Evolutionary conservation across 92 coral and sea anemone genomes (phyloP), one percentile per base, ranked within the genome.

Genomic region (Bergia puertoricense): DNA sequence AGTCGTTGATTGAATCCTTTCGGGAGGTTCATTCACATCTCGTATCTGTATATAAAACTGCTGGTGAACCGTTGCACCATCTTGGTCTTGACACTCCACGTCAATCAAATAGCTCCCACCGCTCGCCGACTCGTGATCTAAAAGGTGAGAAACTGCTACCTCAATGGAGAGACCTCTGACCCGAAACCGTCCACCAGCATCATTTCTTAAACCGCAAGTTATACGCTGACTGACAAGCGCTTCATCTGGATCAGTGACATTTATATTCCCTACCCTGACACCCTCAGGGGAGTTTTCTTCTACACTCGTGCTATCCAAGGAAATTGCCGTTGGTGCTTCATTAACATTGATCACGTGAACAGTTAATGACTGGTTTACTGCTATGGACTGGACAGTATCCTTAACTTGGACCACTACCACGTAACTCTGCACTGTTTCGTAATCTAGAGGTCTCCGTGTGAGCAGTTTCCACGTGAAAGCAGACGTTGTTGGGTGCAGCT

Each of bases 61-160:
- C 50, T 89, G 93, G 13, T 89, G 93, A 79, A 88, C 79, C 1
- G 89, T 75, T 16, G 78, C 95, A 68, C 95, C 95, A 38, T 91
- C 91, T 82, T 92, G 95, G 62, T 92, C 95, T 54, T 90, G 95
- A 16, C 95, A 92, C 90, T 92, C 93, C 82, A 88, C 80, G 77
- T 92, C 93, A 14, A 92, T 85, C 73, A 88, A 67, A 88, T 72
- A 91, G 54, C 77, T 82, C 39, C 91, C 91, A 20, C 93, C 91
- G 74, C 85, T 93, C 71, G 87, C 88, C 65, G 89, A 79, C 84
- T 92, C 95, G 74, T 77, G 89, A 76, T 93, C 89, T 51, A 93
- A 85, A 88, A 86, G 69, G 81, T 94, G 89, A 78, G 94, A 91
- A 62, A 77, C 91, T 81, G 86, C 83, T 15, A 93, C 92, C 42